Conservation (phyloP, 2,888 invertebrate genomes). For the Caenorhabditis japonica region DNA sequence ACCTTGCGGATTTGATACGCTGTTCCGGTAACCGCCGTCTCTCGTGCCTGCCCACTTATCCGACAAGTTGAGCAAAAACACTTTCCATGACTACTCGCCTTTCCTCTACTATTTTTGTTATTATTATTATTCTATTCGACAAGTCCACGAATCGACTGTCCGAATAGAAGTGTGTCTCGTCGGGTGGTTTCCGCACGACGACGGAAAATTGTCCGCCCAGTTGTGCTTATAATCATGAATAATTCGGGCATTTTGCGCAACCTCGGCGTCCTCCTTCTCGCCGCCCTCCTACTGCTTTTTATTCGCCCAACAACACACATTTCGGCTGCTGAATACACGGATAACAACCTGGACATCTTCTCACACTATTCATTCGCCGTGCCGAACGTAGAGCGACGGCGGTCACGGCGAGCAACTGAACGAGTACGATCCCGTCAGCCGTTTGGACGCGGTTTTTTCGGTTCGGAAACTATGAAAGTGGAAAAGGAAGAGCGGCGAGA, state of each 20-base stretch:
- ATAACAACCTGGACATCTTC: slow-evolving; percentile 22
- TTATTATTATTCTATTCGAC: slow-evolving; percentile 27
- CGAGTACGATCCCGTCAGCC: slow-evolving; percentile 45
- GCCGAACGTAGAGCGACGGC: neutral
- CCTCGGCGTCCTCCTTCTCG: slow-evolving; percentile 25
- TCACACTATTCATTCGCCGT: slow-evolving; percentile 5
- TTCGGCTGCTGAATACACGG: slow-evolving; percentile 40
- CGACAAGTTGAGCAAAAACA: slow-evolving; percentile 39
- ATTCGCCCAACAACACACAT: slow-evolving; percentile 11
- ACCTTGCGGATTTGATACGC: slow-evolving; percentile 52
- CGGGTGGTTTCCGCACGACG: slow-evolving; percentile 17
- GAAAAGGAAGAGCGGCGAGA: slow-evolving; percentile 24
- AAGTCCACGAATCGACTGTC: slow-evolving; percentile 18
- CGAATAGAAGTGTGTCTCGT: slow-evolving; percentile 34
- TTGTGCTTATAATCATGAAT: slow-evolving; percentile 54
- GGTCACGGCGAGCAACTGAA: slow-evolving; percentile 27
- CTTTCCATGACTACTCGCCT: slow-evolving; percentile 35
- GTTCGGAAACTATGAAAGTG: slow-evolving; percentile 28
- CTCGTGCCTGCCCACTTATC: slow-evolving; percentile 30
- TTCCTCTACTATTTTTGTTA: slow-evolving; percentile 1
- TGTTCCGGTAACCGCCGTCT: slow-evolving; percentile 46
- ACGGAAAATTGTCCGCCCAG: slow-evolving; percentile 35
- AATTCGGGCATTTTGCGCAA: slow-evolving; percentile 44
- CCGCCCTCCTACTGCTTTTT: slow-evolving; percentile 23
- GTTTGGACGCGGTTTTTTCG: slow-evolving; percentile 42